Conservation (phyloP, 1,140 invertebrate genomes). For the Drosophila pruinosa region DNA sequence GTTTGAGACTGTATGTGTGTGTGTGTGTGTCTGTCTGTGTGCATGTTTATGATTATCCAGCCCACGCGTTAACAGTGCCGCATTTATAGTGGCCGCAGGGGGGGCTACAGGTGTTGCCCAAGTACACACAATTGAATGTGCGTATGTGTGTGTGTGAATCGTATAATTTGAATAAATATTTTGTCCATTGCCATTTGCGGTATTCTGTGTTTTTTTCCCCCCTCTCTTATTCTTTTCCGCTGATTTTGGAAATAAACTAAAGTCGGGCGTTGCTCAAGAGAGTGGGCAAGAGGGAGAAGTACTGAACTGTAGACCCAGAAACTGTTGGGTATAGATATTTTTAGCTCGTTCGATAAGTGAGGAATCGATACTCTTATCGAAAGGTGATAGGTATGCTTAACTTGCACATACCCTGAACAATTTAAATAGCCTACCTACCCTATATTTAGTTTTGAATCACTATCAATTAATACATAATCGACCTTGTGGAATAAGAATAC, state of each 20-base stretch:
- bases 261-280: conserved; percentile 10
- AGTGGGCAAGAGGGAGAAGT: background rate
- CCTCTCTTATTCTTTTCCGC: conserved; percentile 1
- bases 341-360: background rate
- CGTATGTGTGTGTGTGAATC: conserved; percentile 52
- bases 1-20: background rate
- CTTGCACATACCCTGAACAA: background rate
- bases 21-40: conserved; percentile 1
- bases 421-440: too few relatives aligned
- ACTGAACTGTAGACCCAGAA: conserved; percentile 17
- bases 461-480: too few relatives aligned
- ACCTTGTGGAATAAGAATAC: too few relatives aligned
- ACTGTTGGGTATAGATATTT: background rate
- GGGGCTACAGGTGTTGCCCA: conserved; percentile 19
- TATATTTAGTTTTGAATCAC: background rate
- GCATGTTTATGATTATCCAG: conserved; percentile 66
- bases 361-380: background rate
- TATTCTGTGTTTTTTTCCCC: conserved; percentile 47
- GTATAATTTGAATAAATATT: conserved; percentile 77
- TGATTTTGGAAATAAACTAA: conserved; percentile 14
- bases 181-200: conserved; percentile 78
- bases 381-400: background rate
- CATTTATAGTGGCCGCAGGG: background rate
- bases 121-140: conserved; percentile 31
- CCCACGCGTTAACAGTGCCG: conserved; percentile 51